A percentile compares a stretch with the other conserved stretches of the same genome.
phyloP scores from a whole-genome alignment of 2,888 invertebrate species.

The Pammene aurita region DNA sequence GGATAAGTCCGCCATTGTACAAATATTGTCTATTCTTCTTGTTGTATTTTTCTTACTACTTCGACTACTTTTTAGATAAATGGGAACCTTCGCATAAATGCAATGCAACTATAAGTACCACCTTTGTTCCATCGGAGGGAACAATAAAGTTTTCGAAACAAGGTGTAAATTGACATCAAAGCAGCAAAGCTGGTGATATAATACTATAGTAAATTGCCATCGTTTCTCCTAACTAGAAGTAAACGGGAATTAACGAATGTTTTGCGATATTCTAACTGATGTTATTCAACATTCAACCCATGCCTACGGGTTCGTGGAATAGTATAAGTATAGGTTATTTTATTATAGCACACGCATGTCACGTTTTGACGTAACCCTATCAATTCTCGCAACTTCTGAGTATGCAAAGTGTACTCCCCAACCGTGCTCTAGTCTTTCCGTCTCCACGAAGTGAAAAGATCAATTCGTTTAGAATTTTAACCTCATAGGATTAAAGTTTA shows the following conservation, averaged over 20 bases:
- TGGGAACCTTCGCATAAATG: too few species aligned
- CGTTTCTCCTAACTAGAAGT: not conserved
- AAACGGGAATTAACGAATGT: not conserved
- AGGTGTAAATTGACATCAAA: too few species aligned
- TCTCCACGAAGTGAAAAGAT: not conserved
- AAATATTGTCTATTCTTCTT: too few species aligned
- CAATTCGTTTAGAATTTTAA: not conserved
- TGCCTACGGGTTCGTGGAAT: constrained; percentile 1
- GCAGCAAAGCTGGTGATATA: not conserved
- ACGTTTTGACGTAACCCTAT: constrained; percentile 21
- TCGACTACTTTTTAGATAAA: too few species aligned
- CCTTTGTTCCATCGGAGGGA: too few species aligned
- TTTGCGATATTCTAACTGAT: not conserved
- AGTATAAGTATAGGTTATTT: not conserved
- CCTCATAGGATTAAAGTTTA: not conserved
- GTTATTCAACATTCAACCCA: not conserved
- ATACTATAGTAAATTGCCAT: not conserved
- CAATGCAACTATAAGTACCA: too few species aligned
- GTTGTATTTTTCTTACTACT: too few species aligned
- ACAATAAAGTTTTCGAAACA: too few species aligned
- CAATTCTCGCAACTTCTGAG: constrained; percentile 9
- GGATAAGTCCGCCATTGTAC: too few species aligned
- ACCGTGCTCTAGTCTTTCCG: not conserved
- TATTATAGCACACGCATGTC: constrained; percentile 16
- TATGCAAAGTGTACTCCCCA: constrained; percentile 22